Evolutionary conservation across 2,113 vertebrate species (phyloP).

Genomic region (Copsychus sechellarum): DNA sequence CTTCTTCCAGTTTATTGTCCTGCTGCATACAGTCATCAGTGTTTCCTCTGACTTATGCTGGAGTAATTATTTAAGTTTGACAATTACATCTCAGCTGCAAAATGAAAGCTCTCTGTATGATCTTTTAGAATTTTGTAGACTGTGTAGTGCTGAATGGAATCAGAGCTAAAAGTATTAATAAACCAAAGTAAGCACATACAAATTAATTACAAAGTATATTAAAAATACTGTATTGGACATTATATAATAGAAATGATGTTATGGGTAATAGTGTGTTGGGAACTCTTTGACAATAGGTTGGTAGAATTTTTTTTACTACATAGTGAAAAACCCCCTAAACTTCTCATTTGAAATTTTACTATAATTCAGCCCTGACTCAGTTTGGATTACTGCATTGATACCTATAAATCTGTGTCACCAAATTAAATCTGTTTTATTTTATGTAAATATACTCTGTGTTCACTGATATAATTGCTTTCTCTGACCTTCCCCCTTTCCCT

Average conservation of each 20-base stretch:
- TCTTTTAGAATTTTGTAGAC: not conserved
- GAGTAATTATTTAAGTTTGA: not conserved
- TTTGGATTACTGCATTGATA: not conserved
- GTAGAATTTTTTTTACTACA: not conserved
- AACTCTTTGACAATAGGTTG: not conserved
- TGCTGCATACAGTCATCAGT: not conserved
- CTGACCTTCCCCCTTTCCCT: not conserved
- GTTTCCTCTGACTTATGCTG: not conserved
- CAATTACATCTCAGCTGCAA: not conserved
- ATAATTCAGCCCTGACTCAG: rapidly evolving
- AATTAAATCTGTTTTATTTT: not conserved
- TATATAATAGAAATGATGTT: not conserved
- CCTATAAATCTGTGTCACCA: not conserved
- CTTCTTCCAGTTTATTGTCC: not conserved
- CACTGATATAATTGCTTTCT: not conserved
- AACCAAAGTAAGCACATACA: not conserved
- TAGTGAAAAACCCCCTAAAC: not conserved
- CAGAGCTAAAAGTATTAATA: not conserved
- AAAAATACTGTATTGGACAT: not conserved
- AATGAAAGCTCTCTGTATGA: not conserved
- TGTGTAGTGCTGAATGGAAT: not conserved
- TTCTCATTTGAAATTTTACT: not conserved
- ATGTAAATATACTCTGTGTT: not conserved
- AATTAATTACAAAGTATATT: not conserved
- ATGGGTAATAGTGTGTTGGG: not conserved